Evolutionary conservation across 1,140 invertebrate species (phyloP), one percentile per base, ranked within the genome.

Genomic region (Anadara kagoshimensis): DNA sequence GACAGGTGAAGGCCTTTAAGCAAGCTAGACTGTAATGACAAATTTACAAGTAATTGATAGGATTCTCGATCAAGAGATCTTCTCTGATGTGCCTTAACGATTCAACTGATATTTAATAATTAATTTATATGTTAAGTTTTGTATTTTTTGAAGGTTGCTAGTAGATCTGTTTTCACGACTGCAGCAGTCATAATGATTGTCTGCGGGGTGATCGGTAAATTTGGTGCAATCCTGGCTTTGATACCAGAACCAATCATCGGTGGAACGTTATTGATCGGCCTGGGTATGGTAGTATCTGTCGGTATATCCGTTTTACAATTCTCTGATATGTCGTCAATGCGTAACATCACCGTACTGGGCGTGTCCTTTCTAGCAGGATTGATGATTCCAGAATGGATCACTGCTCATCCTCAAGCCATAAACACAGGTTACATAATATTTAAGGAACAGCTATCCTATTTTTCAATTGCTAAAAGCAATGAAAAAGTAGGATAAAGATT

Each of bases 231-330:
- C 3, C 95, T 96, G 82, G 94, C 95, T 58, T 93, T 95, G 57
- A 96, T 96, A 61, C 95, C 95, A 4, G 93, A 94, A 82, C 95
- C 95, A 0, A 93, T 96, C 20, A 92, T 96, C 0, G 95, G 95
- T 0, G 95, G 95, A 0, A 71, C 80, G 7, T 26, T 80, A 10
- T 36, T 80, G 51, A 57, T 82, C 36, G 71, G 76, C 24, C 76
- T 80, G 20, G 79, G 75, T 7, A 85, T 89, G 86, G 87, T 88
- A 12, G 87, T 85, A 70, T 83, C 87, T 22, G 81, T 81, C 12
- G 88, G 88, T 22, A 61, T 69, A 26, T 95, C 95, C 0, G 94
- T 94, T 14, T 90, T 96, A 16, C 94, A 96, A 83, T 95, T 94
- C 81, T 92, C 96, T 29, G 91, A 96, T 81, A 87, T 97, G 54